Evolutionary conservation across 2,888 invertebrate species (phyloP).

Genomic region (Heliconius erato): DNA sequence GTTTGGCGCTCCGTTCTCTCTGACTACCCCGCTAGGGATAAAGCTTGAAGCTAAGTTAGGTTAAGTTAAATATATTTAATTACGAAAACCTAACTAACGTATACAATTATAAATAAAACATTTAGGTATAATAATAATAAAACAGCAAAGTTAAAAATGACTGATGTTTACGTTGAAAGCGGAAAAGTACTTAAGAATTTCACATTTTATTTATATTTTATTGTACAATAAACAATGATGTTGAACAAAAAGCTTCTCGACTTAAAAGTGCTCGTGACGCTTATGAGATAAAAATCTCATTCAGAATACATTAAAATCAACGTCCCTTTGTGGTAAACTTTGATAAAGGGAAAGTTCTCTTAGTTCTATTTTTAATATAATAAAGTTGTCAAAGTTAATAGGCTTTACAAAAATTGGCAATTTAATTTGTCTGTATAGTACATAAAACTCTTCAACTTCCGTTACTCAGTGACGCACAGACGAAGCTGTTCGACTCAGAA

Average conservation of each 20-base stretch:
- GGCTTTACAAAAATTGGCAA: neutral
- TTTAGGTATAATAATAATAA: neutral
- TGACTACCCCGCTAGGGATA: too few relatives aligned
- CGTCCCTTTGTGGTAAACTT: conserved; percentile 12
- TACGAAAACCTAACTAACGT: too few relatives aligned
- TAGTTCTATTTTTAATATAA: conserved; percentile 1
- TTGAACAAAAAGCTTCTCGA: conserved; percentile 24
- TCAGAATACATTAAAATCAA: conserved; percentile 32
- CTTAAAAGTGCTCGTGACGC: conserved; percentile 16
- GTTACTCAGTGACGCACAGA: neutral
- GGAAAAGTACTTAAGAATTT: neutral
- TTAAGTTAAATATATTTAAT: too few relatives aligned
- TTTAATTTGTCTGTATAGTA: neutral
- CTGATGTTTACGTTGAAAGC: neutral
- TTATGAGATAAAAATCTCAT: conserved; percentile 37
- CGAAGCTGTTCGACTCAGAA: too few relatives aligned
- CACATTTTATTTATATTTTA: conserved; percentile 15
- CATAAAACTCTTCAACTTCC: neutral
- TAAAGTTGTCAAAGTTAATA: neutral
- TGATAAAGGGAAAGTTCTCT: conserved; percentile 3
- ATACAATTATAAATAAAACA: neutral
- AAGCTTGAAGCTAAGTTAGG: too few relatives aligned
- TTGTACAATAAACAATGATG: conserved; percentile 12
- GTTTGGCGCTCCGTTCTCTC: too few relatives aligned
- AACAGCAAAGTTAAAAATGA: neutral